phyloP scores from a whole-genome alignment of 2,113 vertebrate species.

The Emberiza fucata region DNA sequence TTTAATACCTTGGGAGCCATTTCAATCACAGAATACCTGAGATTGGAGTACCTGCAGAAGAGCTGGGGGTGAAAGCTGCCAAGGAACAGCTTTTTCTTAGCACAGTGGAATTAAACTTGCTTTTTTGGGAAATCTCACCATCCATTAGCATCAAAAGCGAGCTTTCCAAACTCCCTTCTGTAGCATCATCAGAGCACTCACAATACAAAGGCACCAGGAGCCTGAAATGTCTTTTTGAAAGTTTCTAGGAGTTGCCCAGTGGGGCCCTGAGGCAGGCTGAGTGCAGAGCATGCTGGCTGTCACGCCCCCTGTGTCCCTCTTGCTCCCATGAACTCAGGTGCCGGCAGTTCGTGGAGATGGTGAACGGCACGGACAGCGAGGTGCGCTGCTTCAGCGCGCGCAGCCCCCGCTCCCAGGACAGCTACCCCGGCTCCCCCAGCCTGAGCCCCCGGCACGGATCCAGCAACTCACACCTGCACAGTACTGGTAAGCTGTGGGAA shows the following conservation, averaged over 20 bases:
- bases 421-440: constrained; percentile 90
- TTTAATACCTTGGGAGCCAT: too few relatives aligned
- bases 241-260: background rate
- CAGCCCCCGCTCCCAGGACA: constrained; percentile 95
- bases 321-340: constrained; percentile 73
- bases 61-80: background rate
- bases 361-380: constrained; percentile 97
- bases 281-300: constrained; percentile 4
- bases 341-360: constrained; percentile 99
- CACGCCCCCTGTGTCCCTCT: background rate
- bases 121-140: background rate
- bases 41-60: background rate
- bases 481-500: constrained; percentile 73
- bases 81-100: background rate
- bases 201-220: background rate
- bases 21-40: too few relatives aligned
- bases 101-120: background rate
- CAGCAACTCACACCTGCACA: constrained; percentile 85
- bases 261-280: background rate
- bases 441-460: constrained; percentile 89
- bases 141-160: background rate
- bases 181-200: background rate
- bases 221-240: background rate
- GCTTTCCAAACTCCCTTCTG: background rate
- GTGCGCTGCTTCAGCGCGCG: constrained; percentile 89